These are phyloP conservation scores for Alviniconcha strummeri DNA, from an alignment of 2,888 invertebrate species.

Conservation along the genomic window DNA sequence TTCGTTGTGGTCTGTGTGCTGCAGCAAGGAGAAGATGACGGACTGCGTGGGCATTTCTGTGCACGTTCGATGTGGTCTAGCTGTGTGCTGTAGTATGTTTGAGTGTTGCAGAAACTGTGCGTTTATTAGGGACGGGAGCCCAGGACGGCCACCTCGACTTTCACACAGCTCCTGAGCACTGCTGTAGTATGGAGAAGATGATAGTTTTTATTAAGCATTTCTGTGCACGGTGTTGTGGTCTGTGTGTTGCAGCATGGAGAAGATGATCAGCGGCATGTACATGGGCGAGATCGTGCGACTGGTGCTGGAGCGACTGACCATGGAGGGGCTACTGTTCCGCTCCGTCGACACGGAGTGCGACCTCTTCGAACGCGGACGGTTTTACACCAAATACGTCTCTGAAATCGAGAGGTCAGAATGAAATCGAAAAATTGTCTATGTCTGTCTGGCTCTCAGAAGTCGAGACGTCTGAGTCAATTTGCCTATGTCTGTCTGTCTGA, in stretches of 20 bases:
- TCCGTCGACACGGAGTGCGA: conserved; percentile 84
- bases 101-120: no score
- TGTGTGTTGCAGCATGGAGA: conserved; percentile 82
- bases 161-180: no score
- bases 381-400: conserved; percentile 97
- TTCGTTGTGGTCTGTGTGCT: no score
- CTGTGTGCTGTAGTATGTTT: no score
- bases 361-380: conserved; percentile 85
- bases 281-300: conserved; percentile 96
- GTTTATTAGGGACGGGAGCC: no score
- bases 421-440: background rate
- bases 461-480: background rate
- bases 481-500: background rate
- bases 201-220: no score
- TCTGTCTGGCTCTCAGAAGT: background rate
- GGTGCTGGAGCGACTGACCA: conserved; percentile 86
- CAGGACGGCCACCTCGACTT: no score
- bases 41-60: no score
- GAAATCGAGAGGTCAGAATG: conserved; percentile 87
- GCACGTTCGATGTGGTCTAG: no score
- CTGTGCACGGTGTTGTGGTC: background rate
- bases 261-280: conserved; percentile 99
- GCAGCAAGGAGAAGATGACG: no score
- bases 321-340: conserved; percentile 81
- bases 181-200: no score